Evolutionary conservation across 2,888 invertebrate species (phyloP), one percentile per base, ranked within the genome.

Genomic region (Adelphocoris suturalis): DNA sequence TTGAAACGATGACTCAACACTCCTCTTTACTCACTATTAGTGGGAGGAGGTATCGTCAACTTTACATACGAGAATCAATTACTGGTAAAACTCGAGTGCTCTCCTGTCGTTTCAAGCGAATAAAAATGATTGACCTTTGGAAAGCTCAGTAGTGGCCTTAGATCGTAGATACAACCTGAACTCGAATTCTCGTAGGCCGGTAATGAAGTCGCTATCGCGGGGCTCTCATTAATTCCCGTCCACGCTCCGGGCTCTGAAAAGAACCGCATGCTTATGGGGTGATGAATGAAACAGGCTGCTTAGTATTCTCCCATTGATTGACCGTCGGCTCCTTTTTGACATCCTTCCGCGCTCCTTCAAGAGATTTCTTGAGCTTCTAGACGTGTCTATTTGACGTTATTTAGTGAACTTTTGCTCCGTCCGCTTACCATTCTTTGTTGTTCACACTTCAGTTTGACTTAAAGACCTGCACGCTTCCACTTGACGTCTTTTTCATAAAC

Each of bases 281-380:
- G 82, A 52, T 52, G 82, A 82, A 82, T 82, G 82, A 82, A 82
- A 52, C 68, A 86, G 86, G 47, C 86, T 86, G 52, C 68, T 86
- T 86, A 75, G 86, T 86, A 86, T 86, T 86, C 86, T 86, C 37
- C 61, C 86, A 86, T 86, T 86, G 86, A 86, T 86, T 68, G 86
- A 37, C 85, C 85, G 55, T 85, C 78, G 78, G 78, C 78, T 78
- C 46, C 46, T 78, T 78, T 68, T 78, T 16, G 47, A 78, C 78
- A 46, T 47, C 19, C 78, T 46, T 78, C 78, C 78, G 37, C 37
- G 19, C 78, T 14, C 78, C 78, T 47, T 78, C 78, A 11, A 0
- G 3, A 76, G 27, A 76, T 76, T 23, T 46, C 78, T 47, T 46
- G 68, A 68, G 68, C 27, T 12, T 68, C 68, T 9, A 68, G 13